Evolutionary conservation across 2,888 invertebrate genomes (phyloP).

Genomic region (Sphaerophoria taeniata): DNA sequence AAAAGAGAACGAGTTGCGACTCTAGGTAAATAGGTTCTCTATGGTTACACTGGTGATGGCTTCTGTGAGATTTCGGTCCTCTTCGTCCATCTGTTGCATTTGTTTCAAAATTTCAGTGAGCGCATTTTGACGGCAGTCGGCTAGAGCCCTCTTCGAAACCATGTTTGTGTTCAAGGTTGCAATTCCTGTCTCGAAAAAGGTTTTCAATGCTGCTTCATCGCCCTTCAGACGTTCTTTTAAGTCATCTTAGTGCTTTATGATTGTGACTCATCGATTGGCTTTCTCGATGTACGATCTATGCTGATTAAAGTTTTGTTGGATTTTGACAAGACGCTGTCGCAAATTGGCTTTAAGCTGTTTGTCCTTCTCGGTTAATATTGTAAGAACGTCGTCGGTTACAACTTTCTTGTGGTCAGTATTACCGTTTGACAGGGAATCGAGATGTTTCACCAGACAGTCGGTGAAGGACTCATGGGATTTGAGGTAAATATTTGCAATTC

Average conservation of each 20-base stretch:
- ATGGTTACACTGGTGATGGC: no score
- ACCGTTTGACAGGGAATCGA: constrained; percentile 71
- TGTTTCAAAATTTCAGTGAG: constrained; percentile 78
- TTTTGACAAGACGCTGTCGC: constrained; percentile 75
- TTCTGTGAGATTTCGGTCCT: no score
- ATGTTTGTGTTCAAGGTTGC: constrained; percentile 75
- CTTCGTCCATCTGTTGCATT: no score
- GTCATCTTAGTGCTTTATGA: constrained; percentile 75
- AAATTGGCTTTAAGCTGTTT: constrained; percentile 76
- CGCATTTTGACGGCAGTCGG: constrained; percentile 76
- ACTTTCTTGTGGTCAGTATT: constrained; percentile 76
- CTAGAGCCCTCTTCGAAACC: constrained; percentile 76
- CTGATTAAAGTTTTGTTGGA: constrained; percentile 76
- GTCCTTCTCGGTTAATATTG: constrained; percentile 77
- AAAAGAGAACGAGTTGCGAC: no score
- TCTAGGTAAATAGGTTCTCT: no score
- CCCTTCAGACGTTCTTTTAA: constrained; percentile 75
- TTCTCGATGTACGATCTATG: constrained; percentile 76
- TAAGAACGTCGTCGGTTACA: constrained; percentile 75
- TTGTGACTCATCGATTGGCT: constrained; percentile 74
- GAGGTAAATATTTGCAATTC: constrained; percentile 76
- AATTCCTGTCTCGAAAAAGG: constrained; percentile 59
- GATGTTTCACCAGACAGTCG: constrained; percentile 75
- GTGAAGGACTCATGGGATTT: constrained; percentile 75
- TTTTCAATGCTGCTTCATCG: constrained; percentile 63